These are phyloP conservation scores for Microtus oregoni DNA, from an alignment of 2,113 vertebrate genomes.

Conservation along the genomic window DNA sequence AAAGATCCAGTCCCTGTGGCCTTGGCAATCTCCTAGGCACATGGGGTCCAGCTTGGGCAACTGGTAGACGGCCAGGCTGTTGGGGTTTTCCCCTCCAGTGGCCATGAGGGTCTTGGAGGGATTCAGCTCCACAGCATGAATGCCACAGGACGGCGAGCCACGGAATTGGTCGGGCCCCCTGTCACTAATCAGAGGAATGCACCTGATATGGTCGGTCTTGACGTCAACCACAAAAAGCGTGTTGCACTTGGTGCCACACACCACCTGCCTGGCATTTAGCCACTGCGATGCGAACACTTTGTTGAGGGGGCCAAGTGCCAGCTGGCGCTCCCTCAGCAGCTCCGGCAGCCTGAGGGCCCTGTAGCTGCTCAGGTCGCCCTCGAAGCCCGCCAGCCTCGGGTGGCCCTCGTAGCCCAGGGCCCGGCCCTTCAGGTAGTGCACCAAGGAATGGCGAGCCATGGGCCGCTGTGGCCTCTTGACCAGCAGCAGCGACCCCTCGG, in stretches of 20 bases:
- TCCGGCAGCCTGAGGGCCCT: constrained; percentile 11
- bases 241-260: constrained; percentile 80
- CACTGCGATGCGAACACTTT: constrained; percentile 79
- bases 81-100: constrained; percentile 71
- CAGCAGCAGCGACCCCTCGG: neutral
- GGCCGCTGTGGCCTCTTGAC: constrained; percentile 36
- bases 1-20: constrained; percentile 72
- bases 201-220: neutral
- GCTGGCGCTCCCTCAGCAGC: constrained; percentile 53
- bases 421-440: constrained; percentile 58
- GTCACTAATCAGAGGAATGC: constrained; percentile 65
- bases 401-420: neutral
- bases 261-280: constrained; percentile 76
- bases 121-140: constrained; percentile 75
- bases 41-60: constrained; percentile 68
- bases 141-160: constrained; percentile 11
- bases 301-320: constrained; percentile 69
- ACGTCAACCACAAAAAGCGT: constrained; percentile 75
- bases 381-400: neutral
- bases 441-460: neutral
- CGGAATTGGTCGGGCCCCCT: neutral
- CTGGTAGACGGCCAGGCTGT: constrained; percentile 72
- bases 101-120: constrained; percentile 76
- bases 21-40: constrained; percentile 59
- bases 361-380: neutral